Percentiles rank a stretch among this genome's conserved stretches.
phyloP scores from a whole-genome alignment of 1,140 invertebrate genomes.

The Polyergus mexicanus region DNA sequence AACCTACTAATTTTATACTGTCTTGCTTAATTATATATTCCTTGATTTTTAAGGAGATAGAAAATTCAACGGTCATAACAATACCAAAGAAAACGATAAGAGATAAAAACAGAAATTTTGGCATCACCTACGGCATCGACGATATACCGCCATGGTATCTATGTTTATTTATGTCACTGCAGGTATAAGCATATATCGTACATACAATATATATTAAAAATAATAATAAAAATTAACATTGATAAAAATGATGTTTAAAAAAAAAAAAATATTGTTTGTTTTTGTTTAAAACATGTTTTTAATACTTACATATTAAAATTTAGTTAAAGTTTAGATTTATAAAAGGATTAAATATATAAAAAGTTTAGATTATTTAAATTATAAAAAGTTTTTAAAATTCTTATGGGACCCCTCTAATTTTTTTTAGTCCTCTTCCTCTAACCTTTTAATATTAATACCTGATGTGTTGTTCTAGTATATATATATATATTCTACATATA shows the following conservation, averaged over 20 bases:
- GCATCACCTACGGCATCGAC: constrained; percentile 92
- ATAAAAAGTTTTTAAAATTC: no score
- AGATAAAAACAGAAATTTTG: constrained; percentile 79
- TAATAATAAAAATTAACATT: neutral
- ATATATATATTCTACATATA: neutral
- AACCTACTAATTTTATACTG: neutral
- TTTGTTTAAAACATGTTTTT: neutral
- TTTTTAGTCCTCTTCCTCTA: no score
- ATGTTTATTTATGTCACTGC: constrained; percentile 93
- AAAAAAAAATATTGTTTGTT: no score
- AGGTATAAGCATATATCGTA: constrained; percentile 86
- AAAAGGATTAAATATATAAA: no score
- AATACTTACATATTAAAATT: no score
- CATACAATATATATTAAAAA: no score
- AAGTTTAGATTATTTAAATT: no score
- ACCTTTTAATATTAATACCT: no score
- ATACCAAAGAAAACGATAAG: neutral
- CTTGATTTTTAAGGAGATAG: constrained; percentile 43
- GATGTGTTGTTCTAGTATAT: no score
- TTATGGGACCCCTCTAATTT: no score
- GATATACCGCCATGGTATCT: constrained; percentile 94
- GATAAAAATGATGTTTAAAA: neutral
- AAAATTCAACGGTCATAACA: neutral
- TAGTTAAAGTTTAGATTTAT: no score
- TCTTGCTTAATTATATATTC: neutral